phyloP scores from a whole-genome alignment of 2,113 vertebrate species.

The Lontra canadensis region DNA sequence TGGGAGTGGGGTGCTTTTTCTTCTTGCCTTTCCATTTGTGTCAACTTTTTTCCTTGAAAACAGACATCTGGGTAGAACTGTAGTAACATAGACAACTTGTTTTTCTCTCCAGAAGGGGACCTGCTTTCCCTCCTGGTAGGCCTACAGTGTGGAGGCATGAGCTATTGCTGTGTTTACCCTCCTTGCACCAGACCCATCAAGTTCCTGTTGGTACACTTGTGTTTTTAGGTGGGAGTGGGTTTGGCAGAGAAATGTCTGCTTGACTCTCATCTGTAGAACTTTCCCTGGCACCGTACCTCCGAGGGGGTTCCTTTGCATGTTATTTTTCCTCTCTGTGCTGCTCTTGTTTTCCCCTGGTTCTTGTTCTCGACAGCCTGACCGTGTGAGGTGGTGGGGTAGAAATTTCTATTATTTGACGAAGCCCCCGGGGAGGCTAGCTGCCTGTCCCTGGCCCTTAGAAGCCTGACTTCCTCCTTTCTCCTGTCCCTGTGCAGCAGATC shows the following conservation, averaged over 20 bases:
- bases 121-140: neutral
- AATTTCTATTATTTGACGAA: neutral
- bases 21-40: neutral
- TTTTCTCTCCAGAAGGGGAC: neutral
- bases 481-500: neutral
- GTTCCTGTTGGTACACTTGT: neutral
- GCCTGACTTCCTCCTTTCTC: neutral
- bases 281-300: neutral
- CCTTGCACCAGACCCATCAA: neutral
- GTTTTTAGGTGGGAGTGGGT: neutral
- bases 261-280: neutral
- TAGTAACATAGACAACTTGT: neutral
- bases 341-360: neutral
- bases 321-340: no score
- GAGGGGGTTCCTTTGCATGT: neutral
- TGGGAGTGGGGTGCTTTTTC: neutral
- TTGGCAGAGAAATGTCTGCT: neutral
- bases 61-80: neutral
- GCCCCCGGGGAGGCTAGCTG: neutral
- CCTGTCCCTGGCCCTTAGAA: neutral
- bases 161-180: no score
- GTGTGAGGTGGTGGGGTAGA: fast-evolving
- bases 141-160: neutral
- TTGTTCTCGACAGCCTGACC: fast-evolving
- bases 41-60: neutral